Evolutionary conservation across 2,888 invertebrate genomes (phyloP).

Genomic region (Drosophila nigricruria): DNA sequence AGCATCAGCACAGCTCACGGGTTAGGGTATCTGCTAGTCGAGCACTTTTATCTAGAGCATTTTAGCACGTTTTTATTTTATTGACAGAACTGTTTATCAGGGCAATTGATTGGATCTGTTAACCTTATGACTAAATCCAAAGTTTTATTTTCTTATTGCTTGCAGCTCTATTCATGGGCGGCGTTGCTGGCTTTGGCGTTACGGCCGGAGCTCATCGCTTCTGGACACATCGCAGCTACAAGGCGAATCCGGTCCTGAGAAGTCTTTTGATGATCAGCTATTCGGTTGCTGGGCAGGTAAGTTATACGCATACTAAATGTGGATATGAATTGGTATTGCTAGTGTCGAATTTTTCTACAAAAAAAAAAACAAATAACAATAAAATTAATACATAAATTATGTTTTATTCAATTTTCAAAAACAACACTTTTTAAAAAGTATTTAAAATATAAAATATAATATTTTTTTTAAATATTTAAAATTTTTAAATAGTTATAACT

Average conservation of each 20-base stretch:
- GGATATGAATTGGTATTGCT: background rate
- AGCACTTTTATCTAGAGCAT: background rate
- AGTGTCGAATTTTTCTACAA: background rate
- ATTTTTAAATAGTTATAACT: too few species aligned
- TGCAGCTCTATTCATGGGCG: conserved; percentile 87
- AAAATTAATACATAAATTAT: too few species aligned
- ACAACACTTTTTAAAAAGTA: too few species aligned
- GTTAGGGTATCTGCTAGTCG: background rate
- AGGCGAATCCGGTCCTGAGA: conserved; percentile 88
- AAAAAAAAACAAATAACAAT: too few species aligned
- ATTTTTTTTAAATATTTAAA: too few species aligned
- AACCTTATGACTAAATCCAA: conserved; percentile 5
- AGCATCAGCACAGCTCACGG: too few species aligned
- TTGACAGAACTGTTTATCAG: conserved; percentile 1
- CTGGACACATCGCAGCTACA: conserved; percentile 89
- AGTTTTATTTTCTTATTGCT: conserved; percentile 47
- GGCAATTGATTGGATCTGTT: conserved; percentile 5
- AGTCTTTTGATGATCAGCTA: conserved; percentile 88
- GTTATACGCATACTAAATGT: conserved; percentile 3
- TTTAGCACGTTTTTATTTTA: background rate
- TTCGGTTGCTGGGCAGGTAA: conserved; percentile 89
- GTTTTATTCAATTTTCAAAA: too few species aligned
- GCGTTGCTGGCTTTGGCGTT: conserved; percentile 88
- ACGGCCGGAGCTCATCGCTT: conserved; percentile 90
- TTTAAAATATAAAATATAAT: too few species aligned